Base-by-base conservation (phyloP, 2,888 invertebrate species). In the Sarcophaga caerulescens region DNA sequence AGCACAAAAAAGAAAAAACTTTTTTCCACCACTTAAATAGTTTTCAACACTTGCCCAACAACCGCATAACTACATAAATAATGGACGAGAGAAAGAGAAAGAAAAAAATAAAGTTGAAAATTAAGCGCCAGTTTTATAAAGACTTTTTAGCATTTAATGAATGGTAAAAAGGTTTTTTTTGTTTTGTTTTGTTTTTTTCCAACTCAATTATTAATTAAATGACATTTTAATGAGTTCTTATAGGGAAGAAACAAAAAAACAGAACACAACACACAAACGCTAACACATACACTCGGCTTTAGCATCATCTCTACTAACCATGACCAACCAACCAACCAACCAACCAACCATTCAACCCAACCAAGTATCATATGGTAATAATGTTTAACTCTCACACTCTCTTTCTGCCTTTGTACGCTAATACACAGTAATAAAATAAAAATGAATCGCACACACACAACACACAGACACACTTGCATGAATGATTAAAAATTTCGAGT, bases 151-250 rank as follows among this genome's bases (percentile, higher is more conserved):
- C 2, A 78, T 74, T 85, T 81, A 83, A 83, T 83, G 69, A 76
- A 82, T 76, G 74, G 65, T 74, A 86, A 86, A 85, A 84, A 10
- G 81, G 74, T 74, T 78, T 35, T 35, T 35, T 35, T 35, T 35
- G 35, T 10, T 35, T 35, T 35, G 35, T 35, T 6, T 25, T 25
- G 25, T 35, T 8, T 35, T 35, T 86, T 81, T 81, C 77, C 85
- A 84, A 81, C 84, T 86, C 86, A 86, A 86, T 86, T 86, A 86
- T 86, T 86, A 86, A 86, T 86, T 84, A 86, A 86, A 86, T 84
- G 86, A 74, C 84, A 84, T 84, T 86, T 86, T 86, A 86, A 86
- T 86, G 86, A 86, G 86, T 86, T 78, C 77, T 84, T 70, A 69
- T 44, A 63, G 5, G 45, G 47, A 63, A 52, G 52, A 17, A 62